Evolutionary conservation across 2,888 invertebrate species (phyloP).

Genomic region (Epiblema foenella): DNA sequence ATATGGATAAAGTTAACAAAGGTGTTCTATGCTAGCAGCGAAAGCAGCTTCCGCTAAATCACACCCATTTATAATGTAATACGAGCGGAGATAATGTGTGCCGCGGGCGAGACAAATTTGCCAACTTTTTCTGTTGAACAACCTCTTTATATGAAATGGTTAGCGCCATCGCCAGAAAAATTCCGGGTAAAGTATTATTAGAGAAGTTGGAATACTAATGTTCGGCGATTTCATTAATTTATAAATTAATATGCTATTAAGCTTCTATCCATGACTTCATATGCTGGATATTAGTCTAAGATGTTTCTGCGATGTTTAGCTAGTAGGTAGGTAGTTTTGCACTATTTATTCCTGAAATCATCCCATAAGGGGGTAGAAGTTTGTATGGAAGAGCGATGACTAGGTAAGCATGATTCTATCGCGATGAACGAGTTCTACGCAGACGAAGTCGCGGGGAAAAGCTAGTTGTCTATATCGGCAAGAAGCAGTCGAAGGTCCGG

Average conservation of each 20-base stretch:
- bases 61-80: slow-evolving; percentile 67
- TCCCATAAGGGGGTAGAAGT: too few species aligned
- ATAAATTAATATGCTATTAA: too few species aligned
- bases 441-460: too few species aligned
- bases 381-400: too few species aligned
- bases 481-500: slow-evolving; percentile 30
- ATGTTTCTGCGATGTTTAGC: background rate
- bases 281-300: background rate
- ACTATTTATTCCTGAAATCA: too few species aligned
- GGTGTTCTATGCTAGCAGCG: slow-evolving; percentile 53
- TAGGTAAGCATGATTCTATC: too few species aligned
- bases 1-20: slow-evolving; percentile 48
- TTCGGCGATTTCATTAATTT: slow-evolving; percentile 48
- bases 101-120: slow-evolving; percentile 68
- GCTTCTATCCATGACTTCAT: too few species aligned
- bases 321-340: too few species aligned
- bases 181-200: slow-evolving; percentile 64
- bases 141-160: slow-evolving; percentile 68
- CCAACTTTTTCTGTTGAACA: slow-evolving; percentile 71
- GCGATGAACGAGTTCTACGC: too few species aligned
- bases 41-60: slow-evolving; percentile 59
- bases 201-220: slow-evolving; percentile 61
- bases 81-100: slow-evolving; percentile 69
- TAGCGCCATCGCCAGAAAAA: slow-evolving; percentile 57
- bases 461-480: slow-evolving; percentile 3